Base-by-base conservation (phyloP, 2,113 vertebrate species). In the Ceratotherium simum region DNA sequence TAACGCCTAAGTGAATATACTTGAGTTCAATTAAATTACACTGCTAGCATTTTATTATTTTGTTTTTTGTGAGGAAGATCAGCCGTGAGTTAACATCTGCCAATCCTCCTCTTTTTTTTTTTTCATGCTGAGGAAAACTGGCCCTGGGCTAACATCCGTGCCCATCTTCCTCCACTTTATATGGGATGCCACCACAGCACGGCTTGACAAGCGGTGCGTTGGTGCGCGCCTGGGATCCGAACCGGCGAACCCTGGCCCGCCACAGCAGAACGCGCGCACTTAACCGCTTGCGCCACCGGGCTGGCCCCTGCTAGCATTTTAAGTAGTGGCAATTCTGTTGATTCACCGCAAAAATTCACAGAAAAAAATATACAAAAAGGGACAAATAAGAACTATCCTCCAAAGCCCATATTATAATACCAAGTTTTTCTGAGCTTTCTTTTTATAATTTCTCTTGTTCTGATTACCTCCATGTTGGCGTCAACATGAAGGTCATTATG, bases 311-410 rank as follows among this genome's bases (percentile, higher is more conserved):
- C 51, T 78, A 80, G 13, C 31, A 88, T 96, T 96, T 96, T 69
- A 92, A 82, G 84, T 76, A 93, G 36, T 88, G 25, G 27, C 39
- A 79, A 51, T 94, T 92, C 36, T 78, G 36, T 65, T 98, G 51
- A 67, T n/a, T 88, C 33, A 95, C 0, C 79, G 42, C 75, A 51
- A 65, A 93, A 91, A 91, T 91, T 91, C 42, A 42, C 91, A 88
- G 12, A 39, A 27, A 72, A 90, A 81, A 62, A 75, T n/a, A 46
- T 36, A 73, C 25, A 62, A 72, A 96, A 96, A 87, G 14, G 33
- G 64, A 72, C n/a, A 96, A 83, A 70, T 79, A 81, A 86, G 33
- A 94, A 76, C n/a, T 69, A 84, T 75, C 18, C 20, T 91, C 64
- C 81, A 93, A 91, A 89, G 36, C n/a, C 29, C 89, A 31, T 62